phyloP scores from a whole-genome alignment of 2,888 invertebrate species.

The Papilio protenor region DNA sequence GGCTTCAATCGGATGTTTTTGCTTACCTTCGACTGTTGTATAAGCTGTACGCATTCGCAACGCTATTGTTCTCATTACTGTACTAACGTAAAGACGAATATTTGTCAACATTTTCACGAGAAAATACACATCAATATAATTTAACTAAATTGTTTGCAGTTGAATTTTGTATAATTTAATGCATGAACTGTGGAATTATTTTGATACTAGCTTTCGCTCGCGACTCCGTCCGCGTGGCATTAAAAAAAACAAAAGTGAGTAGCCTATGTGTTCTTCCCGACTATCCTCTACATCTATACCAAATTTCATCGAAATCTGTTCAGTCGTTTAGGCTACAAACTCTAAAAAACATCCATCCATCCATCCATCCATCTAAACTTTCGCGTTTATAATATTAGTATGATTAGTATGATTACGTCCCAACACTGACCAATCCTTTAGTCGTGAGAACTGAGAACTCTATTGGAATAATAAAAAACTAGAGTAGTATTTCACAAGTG shows the following conservation, averaged over 20 bases:
- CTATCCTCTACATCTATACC: no score
- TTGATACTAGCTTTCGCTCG: no score
- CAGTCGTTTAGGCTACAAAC: no score
- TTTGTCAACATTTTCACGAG: background rate
- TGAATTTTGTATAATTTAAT: background rate
- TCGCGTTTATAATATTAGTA: no score
- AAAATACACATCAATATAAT: background rate
- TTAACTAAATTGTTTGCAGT: background rate
- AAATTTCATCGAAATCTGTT: no score
- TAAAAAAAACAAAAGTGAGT: no score
- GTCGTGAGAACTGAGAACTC: background rate
- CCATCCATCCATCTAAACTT: no score
- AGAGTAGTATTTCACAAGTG: background rate
- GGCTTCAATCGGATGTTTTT: slow-evolving; percentile 24
- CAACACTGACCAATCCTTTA: background rate
- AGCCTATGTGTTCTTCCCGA: no score
- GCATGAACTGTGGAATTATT: background rate
- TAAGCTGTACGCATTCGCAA: slow-evolving; percentile 33
- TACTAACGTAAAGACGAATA: background rate
- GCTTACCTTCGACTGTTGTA: slow-evolving; percentile 19
- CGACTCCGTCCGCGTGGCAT: no score
- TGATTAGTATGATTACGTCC: no score
- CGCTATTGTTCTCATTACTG: slow-evolving; percentile 23
- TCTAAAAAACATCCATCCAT: no score
- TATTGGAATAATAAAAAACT: background rate